These are phyloP conservation scores for Seriola rivoliana DNA, from an alignment of 2,113 vertebrate genomes.

Conservation along the genomic window DNA sequence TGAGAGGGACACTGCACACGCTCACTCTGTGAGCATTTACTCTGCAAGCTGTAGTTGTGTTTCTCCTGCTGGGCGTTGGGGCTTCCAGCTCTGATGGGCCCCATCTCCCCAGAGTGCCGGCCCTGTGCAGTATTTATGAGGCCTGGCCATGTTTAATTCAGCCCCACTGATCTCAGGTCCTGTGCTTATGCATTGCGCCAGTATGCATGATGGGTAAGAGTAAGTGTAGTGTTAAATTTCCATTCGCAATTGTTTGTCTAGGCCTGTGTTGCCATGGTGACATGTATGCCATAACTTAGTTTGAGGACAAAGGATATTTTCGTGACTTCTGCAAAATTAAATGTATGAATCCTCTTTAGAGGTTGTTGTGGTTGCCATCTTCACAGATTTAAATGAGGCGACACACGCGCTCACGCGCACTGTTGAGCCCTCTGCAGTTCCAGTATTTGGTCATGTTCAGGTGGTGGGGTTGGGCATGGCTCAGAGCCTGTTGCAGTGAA, in stretches of 20 bases:
- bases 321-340: conserved; percentile 13
- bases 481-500: conserved; percentile 59
- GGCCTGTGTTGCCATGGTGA: conserved; percentile 48
- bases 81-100: conserved; percentile 75
- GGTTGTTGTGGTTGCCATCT: conserved; percentile 18
- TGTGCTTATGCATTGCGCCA: conserved; percentile 59
- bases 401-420: conserved; percentile 21
- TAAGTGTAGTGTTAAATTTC: conserved; percentile 42
- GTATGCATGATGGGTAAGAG: conserved; percentile 59
- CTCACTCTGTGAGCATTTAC: conserved; percentile 61
- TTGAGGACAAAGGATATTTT: conserved; percentile 7
- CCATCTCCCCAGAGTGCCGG: conserved; percentile 70
- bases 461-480: conserved; percentile 75
- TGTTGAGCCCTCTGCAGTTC: conserved; percentile 27
- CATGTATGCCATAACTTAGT: not conserved
- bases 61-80: conserved; percentile 79
- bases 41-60: conserved; percentile 77
- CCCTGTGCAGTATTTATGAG: conserved; percentile 83
- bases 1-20: conserved; percentile 53
- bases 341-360: conserved; percentile 31
- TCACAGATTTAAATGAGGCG: conserved; percentile 37
- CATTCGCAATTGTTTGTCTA: conserved; percentile 43
- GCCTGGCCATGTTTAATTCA: conserved; percentile 85
- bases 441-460: conserved; percentile 72
- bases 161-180: conserved; percentile 76